Evolutionary conservation across 1,140 invertebrate genomes (phyloP).

Genomic region (Zaprionus camerounensis): DNA sequence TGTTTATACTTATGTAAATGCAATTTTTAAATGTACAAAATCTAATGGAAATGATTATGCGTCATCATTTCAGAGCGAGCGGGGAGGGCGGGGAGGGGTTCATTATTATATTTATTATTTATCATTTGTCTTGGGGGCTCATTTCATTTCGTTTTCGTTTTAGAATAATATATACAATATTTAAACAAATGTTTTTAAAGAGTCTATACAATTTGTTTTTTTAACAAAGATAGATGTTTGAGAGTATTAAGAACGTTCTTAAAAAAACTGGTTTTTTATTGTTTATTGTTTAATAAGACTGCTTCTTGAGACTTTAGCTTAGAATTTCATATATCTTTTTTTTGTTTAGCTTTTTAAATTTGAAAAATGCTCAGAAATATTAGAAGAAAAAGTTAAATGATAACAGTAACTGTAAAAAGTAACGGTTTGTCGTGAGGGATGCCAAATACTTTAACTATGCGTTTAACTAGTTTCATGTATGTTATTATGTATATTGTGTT

Average conservation of each 20-base stretch:
- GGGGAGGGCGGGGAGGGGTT: background rate
- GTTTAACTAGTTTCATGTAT: conserved; percentile 63
- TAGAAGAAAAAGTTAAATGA: conserved; percentile 43
- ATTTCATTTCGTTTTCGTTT: conserved; percentile 19
- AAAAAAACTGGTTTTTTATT: conserved; percentile 20
- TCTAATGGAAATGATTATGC: conserved; percentile 64
- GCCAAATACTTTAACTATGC: conserved; percentile 50
- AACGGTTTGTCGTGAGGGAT: conserved; percentile 31
- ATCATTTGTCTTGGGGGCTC: conserved; percentile 12
- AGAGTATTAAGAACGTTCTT: conserved; percentile 61
- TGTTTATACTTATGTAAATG: conserved; percentile 61
- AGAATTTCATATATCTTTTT: conserved; percentile 36
- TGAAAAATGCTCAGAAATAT: conserved; percentile 64
- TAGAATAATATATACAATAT: conserved; percentile 62
- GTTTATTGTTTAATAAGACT: conserved; percentile 42
- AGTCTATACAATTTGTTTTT: conserved; percentile 67
- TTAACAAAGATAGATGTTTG: conserved; percentile 55
- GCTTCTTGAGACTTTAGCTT: conserved; percentile 54
- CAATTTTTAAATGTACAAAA: conserved; percentile 76
- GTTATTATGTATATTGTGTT: conserved; percentile 36
- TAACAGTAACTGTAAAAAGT: conserved; percentile 45
- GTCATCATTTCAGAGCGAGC: conserved; percentile 39
- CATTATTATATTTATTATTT: conserved; percentile 34
- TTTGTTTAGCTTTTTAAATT: conserved; percentile 44
- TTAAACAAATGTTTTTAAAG: conserved; percentile 66